Percentiles rank a stretch among this genome's conserved stretches.
Evolutionary conservation across 2,113 vertebrate species (phyloP).

Genomic region (Silurus meridionalis): DNA sequence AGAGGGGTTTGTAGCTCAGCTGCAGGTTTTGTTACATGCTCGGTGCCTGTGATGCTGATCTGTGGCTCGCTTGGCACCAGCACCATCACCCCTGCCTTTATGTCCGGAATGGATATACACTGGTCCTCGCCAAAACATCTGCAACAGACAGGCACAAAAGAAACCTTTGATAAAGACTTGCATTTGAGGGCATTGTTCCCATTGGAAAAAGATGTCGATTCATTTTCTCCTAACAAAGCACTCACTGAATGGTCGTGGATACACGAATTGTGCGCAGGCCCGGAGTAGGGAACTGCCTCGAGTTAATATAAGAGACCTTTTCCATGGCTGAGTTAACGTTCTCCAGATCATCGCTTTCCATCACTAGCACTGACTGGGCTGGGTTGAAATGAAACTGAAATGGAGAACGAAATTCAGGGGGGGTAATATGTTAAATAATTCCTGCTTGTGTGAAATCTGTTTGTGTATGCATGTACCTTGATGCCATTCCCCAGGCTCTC

Average conservation of each 20-base stretch:
- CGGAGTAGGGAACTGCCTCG: slow-evolving; percentile 83
- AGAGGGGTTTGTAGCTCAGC: slow-evolving; percentile 76
- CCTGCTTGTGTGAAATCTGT: slow-evolving; percentile 9
- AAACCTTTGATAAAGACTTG: background rate
- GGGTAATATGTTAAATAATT: background rate
- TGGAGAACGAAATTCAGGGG: background rate
- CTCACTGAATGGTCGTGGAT: slow-evolving; percentile 85
- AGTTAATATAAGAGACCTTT: slow-evolving; percentile 88
- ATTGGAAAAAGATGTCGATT: background rate
- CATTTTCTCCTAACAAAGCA: slow-evolving; percentile 38
- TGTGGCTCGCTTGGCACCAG: slow-evolving; percentile 89
- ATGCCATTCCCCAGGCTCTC: slow-evolving; percentile 84
- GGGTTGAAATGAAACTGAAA: slow-evolving; percentile 87
- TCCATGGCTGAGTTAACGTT: slow-evolving; percentile 80
- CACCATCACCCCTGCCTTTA: slow-evolving; percentile 88
- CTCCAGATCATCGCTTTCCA: slow-evolving; percentile 85
- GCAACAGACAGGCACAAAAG: slow-evolving; percentile 75
- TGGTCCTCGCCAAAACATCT: slow-evolving; percentile 96
- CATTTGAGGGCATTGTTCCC: background rate
- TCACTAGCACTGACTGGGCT: slow-evolving; percentile 82
- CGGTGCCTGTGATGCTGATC: slow-evolving; percentile 88
- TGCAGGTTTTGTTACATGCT: slow-evolving; percentile 82
- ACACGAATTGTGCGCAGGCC: slow-evolving; percentile 79
- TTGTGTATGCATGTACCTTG: slow-evolving; percentile 70
- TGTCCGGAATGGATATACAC: slow-evolving; percentile 88